Conservation (phyloP, 1,140 invertebrate species). For the Drosophila subpulchrella region DNA sequence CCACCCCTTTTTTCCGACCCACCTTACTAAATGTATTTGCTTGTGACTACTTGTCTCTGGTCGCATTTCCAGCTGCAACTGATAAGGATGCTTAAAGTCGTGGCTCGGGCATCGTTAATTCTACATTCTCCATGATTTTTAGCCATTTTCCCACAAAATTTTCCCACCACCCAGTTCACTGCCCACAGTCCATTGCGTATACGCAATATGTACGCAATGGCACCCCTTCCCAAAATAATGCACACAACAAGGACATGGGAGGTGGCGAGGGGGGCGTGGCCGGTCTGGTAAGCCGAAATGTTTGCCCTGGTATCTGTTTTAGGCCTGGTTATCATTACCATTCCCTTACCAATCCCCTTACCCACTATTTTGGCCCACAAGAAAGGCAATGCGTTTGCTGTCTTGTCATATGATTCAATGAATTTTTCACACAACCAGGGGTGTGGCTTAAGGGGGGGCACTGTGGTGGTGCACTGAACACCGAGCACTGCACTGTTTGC, state of each 20-base stretch:
- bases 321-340: constrained; percentile 40
- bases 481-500: neutral
- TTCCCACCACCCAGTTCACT: constrained; percentile 8
- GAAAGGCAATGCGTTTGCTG: constrained; percentile 38
- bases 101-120: constrained; percentile 69
- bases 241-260: constrained; percentile 32
- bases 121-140: constrained; percentile 22
- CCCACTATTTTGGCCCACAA: neutral
- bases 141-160: neutral
- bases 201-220: constrained; percentile 74
- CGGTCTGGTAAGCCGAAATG: constrained; percentile 58
- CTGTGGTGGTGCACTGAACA: neutral
- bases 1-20: no score
- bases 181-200: constrained; percentile 38
- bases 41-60: constrained; percentile 4
- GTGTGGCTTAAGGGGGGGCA: neutral
- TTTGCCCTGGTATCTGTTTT: constrained; percentile 43
- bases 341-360: neutral
- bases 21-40: neutral
- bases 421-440: constrained; percentile 63
- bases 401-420: constrained; percentile 76
- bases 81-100: constrained; percentile 63
- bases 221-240: constrained; percentile 48
- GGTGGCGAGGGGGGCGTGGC: neutral
- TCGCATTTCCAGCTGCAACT: constrained; percentile 38